Evolutionary conservation across 2,113 vertebrate species (phyloP).

Genomic region (Elgaria multicarinata): DNA sequence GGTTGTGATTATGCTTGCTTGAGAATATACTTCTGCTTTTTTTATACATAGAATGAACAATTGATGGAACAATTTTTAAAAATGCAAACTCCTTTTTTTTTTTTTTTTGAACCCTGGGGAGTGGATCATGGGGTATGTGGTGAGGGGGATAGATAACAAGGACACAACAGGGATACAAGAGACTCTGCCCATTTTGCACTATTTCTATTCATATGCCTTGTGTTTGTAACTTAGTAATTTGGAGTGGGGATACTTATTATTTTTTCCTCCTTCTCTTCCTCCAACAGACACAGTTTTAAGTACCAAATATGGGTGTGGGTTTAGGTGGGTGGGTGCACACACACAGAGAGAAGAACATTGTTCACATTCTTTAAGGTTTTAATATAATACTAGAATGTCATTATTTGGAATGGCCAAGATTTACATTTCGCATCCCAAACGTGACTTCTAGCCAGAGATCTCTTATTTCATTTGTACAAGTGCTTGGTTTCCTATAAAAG

Average conservation of each 20-base stretch:
- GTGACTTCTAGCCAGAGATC: neutral
- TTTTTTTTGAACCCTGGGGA: neutral
- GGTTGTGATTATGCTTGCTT: neutral
- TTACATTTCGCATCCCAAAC: neutral
- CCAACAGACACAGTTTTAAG: neutral
- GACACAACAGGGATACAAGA: neutral
- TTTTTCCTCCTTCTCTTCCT: neutral
- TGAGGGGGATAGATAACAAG: neutral
- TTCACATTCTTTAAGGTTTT: neutral
- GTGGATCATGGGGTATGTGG: neutral
- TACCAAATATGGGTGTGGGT: neutral
- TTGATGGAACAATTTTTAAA: neutral
- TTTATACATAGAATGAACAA: neutral
- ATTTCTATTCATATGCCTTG: neutral
- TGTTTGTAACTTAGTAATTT: neutral
- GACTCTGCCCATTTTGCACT: neutral
- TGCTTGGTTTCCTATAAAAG: constrained; percentile 1
- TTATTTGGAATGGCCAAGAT: neutral
- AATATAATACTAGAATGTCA: neutral
- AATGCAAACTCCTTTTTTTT: neutral
- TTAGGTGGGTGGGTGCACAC: neutral
- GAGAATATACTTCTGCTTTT: neutral
- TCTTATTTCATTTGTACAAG: constrained; percentile 3
- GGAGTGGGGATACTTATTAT: neutral
- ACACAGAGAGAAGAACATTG: neutral